Evolutionary conservation across 2,888 invertebrate species (phyloP), one percentile per base, ranked within the genome.

Genomic region (Sericinus montela): DNA sequence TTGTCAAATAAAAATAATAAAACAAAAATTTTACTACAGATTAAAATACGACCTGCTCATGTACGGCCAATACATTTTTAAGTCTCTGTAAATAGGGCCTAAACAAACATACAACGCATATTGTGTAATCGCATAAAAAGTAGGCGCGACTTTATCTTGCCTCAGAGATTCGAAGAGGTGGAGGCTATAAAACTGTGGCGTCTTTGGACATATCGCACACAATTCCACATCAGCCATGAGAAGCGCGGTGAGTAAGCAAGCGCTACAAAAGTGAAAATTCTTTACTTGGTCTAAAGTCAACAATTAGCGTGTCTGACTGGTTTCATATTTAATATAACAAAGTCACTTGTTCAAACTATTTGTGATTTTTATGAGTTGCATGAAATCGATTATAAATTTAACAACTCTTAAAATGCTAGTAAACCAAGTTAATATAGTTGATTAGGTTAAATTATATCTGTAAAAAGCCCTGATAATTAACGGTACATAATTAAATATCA

Each of bases 241-340:
- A 69, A 75, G 71, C 69, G 80, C 80, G 84, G 87, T 88, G 71
- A 86, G 87, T 87, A 69, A 59, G 61, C 54, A 53, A 49, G 36
- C 45, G 16, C 37, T 41, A 30, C 45, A 52, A 58, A 65, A 64
- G 65, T 62, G 65, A 67, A 68, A 49, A 67, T 56, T 62, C 51
- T 53, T 53, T 58, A 53, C 40, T 52, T 54, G 37, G 11, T 23
- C 58, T 63, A 72, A 71, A 77, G 79, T 77, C 79, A 81, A 82
- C 56, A 70, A 60, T 62, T 62, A 62, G 48, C 54, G 50, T 46
- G 55, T 39, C 49, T 43, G 45, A 51, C 56, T 55, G 44, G 47
- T 58, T 58, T 57, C 55, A 55, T 50, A 52, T 43, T 28, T 38
- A 56, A 55, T 37, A 34, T 40, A 55, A 53, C 51, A 52, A 42